These are phyloP conservation scores for Drosophila phalerata DNA, from an alignment of 2,888 invertebrate genomes.

Conservation along the genomic window DNA sequence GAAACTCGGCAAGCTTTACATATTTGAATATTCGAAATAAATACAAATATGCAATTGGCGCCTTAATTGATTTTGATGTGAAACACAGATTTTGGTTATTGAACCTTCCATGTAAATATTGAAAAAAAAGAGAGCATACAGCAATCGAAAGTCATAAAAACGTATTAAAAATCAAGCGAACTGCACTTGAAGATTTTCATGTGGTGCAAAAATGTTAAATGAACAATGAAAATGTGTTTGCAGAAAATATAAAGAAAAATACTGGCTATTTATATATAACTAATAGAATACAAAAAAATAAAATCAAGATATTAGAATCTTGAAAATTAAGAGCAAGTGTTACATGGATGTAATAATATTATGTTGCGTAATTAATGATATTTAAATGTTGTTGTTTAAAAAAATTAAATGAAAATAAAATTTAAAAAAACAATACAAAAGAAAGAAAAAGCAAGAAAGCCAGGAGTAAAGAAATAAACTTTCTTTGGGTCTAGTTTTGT, in stretches of 20 bases:
- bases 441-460: background rate
- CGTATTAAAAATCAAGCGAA: conserved; percentile 28
- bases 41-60: conserved; percentile 69
- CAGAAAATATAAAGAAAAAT: background rate
- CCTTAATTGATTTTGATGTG: conserved; percentile 77
- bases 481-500: too few relatives aligned
- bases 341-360: background rate
- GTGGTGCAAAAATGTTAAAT: conserved; percentile 70
- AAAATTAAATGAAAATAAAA: too few relatives aligned
- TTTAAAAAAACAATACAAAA: background rate
- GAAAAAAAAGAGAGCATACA: background rate
- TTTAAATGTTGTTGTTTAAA: background rate
- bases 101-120: conserved; percentile 60
- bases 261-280: background rate
- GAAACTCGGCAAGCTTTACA: conserved; percentile 28
- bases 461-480: too few relatives aligned
- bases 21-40: conserved; percentile 49
- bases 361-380: background rate
- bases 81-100: conserved; percentile 71
- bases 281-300: background rate
- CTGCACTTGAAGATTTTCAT: conserved; percentile 68
- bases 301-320: background rate
- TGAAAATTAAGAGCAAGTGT: background rate
- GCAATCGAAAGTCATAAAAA: conserved; percentile 21
- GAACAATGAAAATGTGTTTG: conserved; percentile 40